Base-by-base conservation (phyloP, 35 echinoderm and acorn worm species). In the Apostichopus japonicus region DNA sequence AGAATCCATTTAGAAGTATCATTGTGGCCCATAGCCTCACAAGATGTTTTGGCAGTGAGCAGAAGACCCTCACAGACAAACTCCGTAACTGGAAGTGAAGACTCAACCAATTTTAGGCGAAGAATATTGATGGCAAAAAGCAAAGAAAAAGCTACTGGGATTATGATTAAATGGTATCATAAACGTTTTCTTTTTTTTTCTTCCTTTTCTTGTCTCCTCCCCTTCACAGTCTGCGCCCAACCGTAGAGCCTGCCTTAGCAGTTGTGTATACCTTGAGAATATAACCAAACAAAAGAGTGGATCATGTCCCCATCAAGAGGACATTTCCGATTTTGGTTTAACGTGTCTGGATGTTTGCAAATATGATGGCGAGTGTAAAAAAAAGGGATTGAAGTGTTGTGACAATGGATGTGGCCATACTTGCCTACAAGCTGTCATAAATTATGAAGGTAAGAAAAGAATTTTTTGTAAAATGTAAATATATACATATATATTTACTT, bases 351-450 rank as follows among this genome's bases (percentile, higher is more conserved):
- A 23, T 7, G 90, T 56, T 1, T 91, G 90, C 17, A 9, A 14
- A 17, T n/a, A 4, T n/a, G 90, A 77, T 52, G 15, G 56, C 1
- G 54, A 55, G 0, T 91, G 90, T 56, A 77, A 24, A n/a, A 0
- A 0, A 1, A 33, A 58, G 44, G 54, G 16, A 10, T 6, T 55
- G 16, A 91, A 91, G 52, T 91, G 90, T 78, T 91, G 90, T 58
- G 53, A 54, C 5, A 61, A 92, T 61, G 76, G 72, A 19, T 56
- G 77, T 51, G 90, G 76, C 19, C 54, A 80, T 92, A 92, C 90
- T 79, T 92, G 90, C 77, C 90, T 80, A 63, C 19, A 44, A 81
- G 24, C 90, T 3, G 79, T 56, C 16, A 54, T 83, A 83, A 52
- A 15, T 17, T 19, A 55, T 54, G 33, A 16, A 77, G 63, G 72